Base-by-base conservation (phyloP, 2,797 vertebrate species). In the Rhinogobio ventralis region DNA sequence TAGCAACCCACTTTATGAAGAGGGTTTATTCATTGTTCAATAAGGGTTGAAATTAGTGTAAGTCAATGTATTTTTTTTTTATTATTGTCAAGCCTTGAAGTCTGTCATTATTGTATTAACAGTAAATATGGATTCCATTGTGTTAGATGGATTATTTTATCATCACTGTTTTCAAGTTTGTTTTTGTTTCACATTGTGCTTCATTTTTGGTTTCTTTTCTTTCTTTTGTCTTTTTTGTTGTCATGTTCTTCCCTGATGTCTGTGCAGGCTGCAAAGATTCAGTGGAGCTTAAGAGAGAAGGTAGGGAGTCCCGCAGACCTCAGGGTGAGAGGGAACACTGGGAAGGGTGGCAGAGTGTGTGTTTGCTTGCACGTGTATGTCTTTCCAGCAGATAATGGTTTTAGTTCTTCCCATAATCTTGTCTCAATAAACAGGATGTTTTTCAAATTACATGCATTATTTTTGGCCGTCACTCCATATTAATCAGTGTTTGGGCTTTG, bases 251-350 rank as follows among this genome's bases (percentile, higher is more conserved):
- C 85, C 87, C 91, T 89, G 91, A 93, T 94, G 89, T 93, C 90
- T 93, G 92, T 92, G 89, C 94, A 96, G 95, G 94, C 94, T 94
- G 92, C 94, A 93, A 94, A 95, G 90, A 91, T 93, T 91, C 95
- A 95, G 92, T 95, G 95, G 95, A 94, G 94, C 91, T 94, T 96
- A 95, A 92, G 93, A 94, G 94, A 95, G 93, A 94, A 94, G 92
- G 94, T 95, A 96, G 95, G 95, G 91, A 94, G 91, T 92, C 91
- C 91, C 91, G 89, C 91, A 94, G 92, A 89, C 91, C 90, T 89
- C 93, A 93, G 94, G 94, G 95, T 96, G 94, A 94, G 94, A 91
- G 91, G 89, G 91, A 87, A 89, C 89, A 90, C 88, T 77, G 91
- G 91, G 87, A 84, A 83, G 75, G 89, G 91, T 90, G 89, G 81